Conservation (phyloP, 2,888 invertebrate species). For the Anodontia alba region DNA sequence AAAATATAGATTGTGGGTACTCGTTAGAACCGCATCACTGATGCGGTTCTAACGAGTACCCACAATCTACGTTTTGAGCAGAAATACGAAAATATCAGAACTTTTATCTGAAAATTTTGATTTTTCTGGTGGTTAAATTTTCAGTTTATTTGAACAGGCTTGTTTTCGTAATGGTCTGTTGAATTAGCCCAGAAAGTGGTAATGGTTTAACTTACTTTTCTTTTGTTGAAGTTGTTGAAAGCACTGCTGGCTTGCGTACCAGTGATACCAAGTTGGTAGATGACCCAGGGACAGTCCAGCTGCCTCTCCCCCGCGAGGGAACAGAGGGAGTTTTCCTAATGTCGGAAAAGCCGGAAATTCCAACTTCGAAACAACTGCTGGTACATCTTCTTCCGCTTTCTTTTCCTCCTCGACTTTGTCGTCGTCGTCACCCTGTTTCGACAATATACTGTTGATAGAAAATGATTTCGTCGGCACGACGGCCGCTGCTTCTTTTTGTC, state of each 20-base stretch:
- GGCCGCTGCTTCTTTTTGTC: background rate
- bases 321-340: background rate
- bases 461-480: slow-evolving; percentile 62
- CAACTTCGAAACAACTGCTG: slow-evolving; percentile 62
- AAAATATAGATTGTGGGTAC: too few species aligned
- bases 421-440: slow-evolving; percentile 59
- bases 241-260: slow-evolving; percentile 68
- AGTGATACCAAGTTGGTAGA: slow-evolving; percentile 69
- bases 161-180: too few species aligned
- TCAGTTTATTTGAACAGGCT: too few species aligned
- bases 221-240: slow-evolving; percentile 56
- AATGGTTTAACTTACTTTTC: slow-evolving; percentile 23
- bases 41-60: too few species aligned
- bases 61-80: too few species aligned
- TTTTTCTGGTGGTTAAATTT: too few species aligned
- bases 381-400: slow-evolving; percentile 48
- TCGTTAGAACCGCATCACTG: too few species aligned
- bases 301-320: slow-evolving; percentile 37
- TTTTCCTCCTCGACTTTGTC: slow-evolving; percentile 40
- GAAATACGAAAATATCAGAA: too few species aligned
- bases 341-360: slow-evolving; percentile 52
- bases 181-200: too few species aligned
- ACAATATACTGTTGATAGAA: slow-evolving; percentile 77
- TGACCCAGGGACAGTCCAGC: slow-evolving; percentile 50
- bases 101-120: too few species aligned